Base-by-base conservation (phyloP, 2,113 vertebrate species). In the Pteropus alecto region DNA sequence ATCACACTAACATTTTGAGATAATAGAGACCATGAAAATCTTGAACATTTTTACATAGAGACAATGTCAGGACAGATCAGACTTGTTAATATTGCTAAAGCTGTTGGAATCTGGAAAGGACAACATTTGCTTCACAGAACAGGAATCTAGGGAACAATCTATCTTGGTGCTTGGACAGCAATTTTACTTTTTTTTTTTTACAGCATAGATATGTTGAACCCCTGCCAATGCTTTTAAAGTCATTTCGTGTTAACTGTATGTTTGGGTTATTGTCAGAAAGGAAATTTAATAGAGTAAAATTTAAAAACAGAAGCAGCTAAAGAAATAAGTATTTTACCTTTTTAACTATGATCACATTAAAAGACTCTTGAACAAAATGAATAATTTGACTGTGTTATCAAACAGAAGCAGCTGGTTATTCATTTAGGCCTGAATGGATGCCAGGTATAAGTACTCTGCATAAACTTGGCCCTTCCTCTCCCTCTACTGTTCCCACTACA, bases 401-500 rank as follows among this genome's bases (percentile, higher is more conserved):
- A 21, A 68, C 79, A 67, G 63, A 90, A 16, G 26, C 19, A 21
- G 28, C 5, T 7, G 1, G 4, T 30, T 12, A 30, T 60, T 48
- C 28, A 28, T 30, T 73, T 56, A 24, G 26, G 18, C 3, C 18
- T 70, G 41, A 79, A 70, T n/a, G 1, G 10, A n/a, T 38, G 10
- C 65, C 35, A 87, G 12, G 3, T 33, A 1, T 61, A 43, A 77
- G 15, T 7, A 1, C 5, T 21, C 3, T 43, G 16, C 1, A 2
- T 12, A 74, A 38, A 54, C 4, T 6, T 21, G 35, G 1, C 7
- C 48, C 2, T 77, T 15, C 18, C 41, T 63, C 24, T 56, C 11
- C 9, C 5, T 24, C 4, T 7, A 2, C 33, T 41, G 4, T 9
- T 12, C 8, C 18, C 35, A 2, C 6, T 46, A 28, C 6, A 35